Percentiles rank a stretch among this genome's conserved stretches.
These are phyloP conservation scores for Excalfactoria chinensis DNA, from an alignment of 2,113 vertebrate genomes.

Conservation along the genomic window DNA sequence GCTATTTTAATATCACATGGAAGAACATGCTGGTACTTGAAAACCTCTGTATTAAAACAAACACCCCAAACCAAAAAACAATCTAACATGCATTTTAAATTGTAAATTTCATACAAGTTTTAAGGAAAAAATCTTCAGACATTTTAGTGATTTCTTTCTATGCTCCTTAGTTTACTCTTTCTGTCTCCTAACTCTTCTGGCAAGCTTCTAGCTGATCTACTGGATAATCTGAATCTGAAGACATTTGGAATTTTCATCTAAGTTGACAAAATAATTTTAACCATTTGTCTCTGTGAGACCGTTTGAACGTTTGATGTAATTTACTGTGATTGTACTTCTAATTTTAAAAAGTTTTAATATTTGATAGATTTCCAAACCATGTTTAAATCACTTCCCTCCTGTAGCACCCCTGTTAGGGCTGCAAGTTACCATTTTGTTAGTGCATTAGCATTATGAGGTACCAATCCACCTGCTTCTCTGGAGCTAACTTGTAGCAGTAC, in stretches of 20 bases:
- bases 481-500: background rate
- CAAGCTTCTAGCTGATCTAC: background rate
- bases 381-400: background rate
- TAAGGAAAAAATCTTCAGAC: background rate
- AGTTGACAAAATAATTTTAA: background rate
- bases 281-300: background rate
- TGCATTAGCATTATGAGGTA: background rate
- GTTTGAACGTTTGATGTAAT: background rate
- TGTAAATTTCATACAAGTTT: background rate
- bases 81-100: background rate
- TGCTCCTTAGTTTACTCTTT: background rate
- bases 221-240: background rate
- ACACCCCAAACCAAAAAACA: background rate
- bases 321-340: background rate
- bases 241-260: background rate
- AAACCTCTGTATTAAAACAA: background rate
- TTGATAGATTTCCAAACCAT: background rate
- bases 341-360: background rate
- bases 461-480: background rate
- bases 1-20: background rate
- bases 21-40: background rate
- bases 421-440: background rate
- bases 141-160: background rate
- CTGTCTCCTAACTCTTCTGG: background rate
- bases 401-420: background rate